These are phyloP conservation scores for Drosophila helvetica DNA, from an alignment of 2,888 invertebrate genomes.

Conservation along the genomic window DNA sequence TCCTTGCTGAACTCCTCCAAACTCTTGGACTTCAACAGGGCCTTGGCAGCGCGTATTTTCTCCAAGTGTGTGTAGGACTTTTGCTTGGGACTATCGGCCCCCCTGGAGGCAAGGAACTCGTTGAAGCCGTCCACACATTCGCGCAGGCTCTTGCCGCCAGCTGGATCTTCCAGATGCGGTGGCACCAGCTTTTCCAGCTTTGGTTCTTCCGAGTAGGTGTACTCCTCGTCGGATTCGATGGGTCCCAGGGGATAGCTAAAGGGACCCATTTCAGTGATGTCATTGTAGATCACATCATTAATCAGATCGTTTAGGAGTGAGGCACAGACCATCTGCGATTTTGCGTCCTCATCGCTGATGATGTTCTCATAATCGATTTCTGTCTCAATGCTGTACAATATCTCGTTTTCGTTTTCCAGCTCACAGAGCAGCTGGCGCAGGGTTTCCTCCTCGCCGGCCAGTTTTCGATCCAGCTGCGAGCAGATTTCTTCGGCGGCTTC, in stretches of 20 bases:
- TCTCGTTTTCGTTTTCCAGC: constrained; percentile 68
- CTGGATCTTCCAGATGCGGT: constrained; percentile 50
- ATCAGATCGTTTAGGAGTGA: constrained; percentile 59
- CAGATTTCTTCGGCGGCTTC: constrained; percentile 49
- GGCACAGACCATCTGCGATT: constrained; percentile 36
- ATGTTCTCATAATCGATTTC: constrained; percentile 27
- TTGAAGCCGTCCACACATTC: constrained; percentile 62
- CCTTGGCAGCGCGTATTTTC: constrained; percentile 58
- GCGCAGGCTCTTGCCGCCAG: constrained; percentile 58
- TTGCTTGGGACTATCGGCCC: constrained; percentile 5
- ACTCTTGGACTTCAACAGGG: constrained; percentile 51
- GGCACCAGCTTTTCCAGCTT: constrained; percentile 41
- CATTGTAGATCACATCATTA: constrained; percentile 46
- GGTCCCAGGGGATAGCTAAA: constrained; percentile 60
- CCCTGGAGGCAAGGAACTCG: constrained; percentile 43
- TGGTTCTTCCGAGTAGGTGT: constrained; percentile 52
- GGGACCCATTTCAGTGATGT: constrained; percentile 27
- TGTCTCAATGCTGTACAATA: constrained; percentile 41
- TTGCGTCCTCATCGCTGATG: constrained; percentile 22
- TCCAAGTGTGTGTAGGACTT: constrained; percentile 36
- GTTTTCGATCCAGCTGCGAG: constrained; percentile 22
- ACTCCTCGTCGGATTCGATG: constrained; percentile 71
- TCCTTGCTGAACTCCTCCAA: constrained; percentile 56
- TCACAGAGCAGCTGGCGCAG: constrained; percentile 64
- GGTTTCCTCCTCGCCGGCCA: constrained; percentile 65